Percentiles rank a stretch among this genome's conserved stretches.
These are phyloP conservation scores for Agriopis marginaria DNA, from an alignment of 2,888 invertebrate species.

Conservation along the genomic window DNA sequence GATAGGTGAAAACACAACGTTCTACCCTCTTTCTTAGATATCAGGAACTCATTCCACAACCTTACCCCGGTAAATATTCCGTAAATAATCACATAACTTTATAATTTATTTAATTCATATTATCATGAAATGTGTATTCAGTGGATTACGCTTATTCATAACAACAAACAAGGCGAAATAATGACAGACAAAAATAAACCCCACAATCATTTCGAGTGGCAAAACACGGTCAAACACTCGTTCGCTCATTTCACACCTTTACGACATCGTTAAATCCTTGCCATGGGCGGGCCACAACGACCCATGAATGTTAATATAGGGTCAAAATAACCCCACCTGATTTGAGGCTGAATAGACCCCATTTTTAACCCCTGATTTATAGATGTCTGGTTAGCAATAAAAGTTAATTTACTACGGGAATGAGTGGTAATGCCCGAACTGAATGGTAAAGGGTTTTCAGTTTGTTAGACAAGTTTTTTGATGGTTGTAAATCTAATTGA, in stretches of 20 bases:
- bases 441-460: conserved; percentile 32
- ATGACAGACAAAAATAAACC: conserved; percentile 21
- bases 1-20: too few species aligned
- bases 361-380: conserved; percentile 57
- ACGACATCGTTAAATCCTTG: conserved; percentile 55
- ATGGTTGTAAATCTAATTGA: conserved; percentile 24
- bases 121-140: conserved; percentile 5
- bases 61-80: too few species aligned
- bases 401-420: conserved; percentile 63
- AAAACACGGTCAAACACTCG: conserved; percentile 36
- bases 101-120: not conserved
- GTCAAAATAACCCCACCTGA: conserved; percentile 49
- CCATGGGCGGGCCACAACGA: conserved; percentile 35
- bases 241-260: conserved; percentile 58
- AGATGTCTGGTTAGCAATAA: conserved; percentile 56
- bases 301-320: conserved; percentile 61
- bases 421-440: conserved; percentile 54
- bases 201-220: conserved; percentile 15
- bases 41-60: too few species aligned
- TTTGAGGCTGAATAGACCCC: conserved; percentile 52
- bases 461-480: conserved; percentile 24
- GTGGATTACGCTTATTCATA: conserved; percentile 15
- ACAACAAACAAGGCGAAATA: conserved; percentile 25
- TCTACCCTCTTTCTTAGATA: too few species aligned
- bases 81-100: not conserved